Conservation (phyloP, 2,888 invertebrate genomes). For the Hedya salicella region DNA sequence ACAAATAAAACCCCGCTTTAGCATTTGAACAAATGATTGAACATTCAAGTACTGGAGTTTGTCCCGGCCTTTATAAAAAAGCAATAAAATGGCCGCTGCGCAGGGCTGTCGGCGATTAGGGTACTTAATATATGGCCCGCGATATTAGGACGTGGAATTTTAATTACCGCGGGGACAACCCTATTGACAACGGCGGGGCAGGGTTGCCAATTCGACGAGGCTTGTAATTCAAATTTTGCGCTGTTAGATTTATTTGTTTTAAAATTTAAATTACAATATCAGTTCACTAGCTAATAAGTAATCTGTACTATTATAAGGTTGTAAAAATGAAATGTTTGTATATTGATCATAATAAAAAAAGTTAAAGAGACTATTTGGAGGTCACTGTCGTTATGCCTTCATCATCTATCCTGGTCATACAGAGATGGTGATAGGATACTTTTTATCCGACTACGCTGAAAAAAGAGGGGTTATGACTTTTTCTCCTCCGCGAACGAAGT, state of each 20-base stretch:
- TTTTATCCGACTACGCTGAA: no score
- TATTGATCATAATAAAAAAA: no score
- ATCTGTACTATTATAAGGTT: no score
- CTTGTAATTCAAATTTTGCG: neutral
- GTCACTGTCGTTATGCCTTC: no score
- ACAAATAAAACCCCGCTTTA: neutral
- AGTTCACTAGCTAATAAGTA: no score
- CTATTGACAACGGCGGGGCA: slow-evolving; percentile 59
- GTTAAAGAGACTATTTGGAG: no score
- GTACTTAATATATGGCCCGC: slow-evolving; percentile 73
- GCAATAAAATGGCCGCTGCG: slow-evolving; percentile 55
- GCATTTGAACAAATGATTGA: slow-evolving; percentile 11
- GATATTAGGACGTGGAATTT: slow-evolving; percentile 75
- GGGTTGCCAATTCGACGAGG: slow-evolving; percentile 56
- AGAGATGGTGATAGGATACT: no score
- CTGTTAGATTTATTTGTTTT: neutral
- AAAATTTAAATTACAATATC: neutral
- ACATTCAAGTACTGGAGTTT: slow-evolving; percentile 38
- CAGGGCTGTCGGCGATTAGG: slow-evolving; percentile 66
- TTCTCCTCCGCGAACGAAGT: no score
- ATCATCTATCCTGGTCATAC: no score
- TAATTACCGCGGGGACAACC: slow-evolving; percentile 68
- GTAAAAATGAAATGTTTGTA: no score
- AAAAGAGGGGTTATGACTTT: no score
- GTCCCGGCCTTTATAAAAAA: slow-evolving; percentile 50